Evolutionary conservation across 2,113 vertebrate species (phyloP).

Genomic region (Parus major): DNA sequence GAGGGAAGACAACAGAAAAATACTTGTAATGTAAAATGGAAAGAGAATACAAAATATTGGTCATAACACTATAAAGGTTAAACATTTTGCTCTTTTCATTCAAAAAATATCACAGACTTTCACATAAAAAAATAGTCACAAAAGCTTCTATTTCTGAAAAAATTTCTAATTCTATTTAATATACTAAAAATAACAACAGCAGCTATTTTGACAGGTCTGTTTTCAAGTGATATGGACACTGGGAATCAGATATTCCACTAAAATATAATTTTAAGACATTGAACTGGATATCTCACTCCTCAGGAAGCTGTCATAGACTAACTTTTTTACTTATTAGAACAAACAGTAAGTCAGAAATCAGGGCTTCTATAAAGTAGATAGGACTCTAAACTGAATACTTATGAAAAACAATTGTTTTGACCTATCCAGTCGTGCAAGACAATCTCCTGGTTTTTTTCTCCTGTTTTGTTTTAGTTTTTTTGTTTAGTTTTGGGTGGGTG

Average conservation of each 20-base stretch:
- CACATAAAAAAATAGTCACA: background rate
- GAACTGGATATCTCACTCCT: background rate
- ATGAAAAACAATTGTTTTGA: background rate
- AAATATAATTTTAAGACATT: background rate
- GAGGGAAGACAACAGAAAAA: background rate
- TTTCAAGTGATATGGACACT: background rate
- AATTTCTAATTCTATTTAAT: background rate
- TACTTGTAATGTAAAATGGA: background rate
- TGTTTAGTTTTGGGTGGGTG: background rate
- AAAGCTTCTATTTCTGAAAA: background rate
- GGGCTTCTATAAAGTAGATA: background rate
- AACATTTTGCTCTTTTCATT: background rate
- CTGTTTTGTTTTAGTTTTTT: background rate
- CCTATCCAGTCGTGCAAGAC: background rate
- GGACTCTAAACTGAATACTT: background rate
- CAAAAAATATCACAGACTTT: background rate
- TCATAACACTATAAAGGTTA: background rate
- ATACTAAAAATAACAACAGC: background rate
- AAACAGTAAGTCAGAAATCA: background rate
- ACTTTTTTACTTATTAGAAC: background rate
- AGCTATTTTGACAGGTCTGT: background rate
- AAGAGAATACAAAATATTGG: background rate
- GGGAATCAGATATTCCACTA: background rate
- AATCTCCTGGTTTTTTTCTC: accelerated
- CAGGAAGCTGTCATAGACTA: accelerated